Evolutionary conservation across 2,113 vertebrate species (phyloP).

Genomic region (Bettongia penicillata): DNA sequence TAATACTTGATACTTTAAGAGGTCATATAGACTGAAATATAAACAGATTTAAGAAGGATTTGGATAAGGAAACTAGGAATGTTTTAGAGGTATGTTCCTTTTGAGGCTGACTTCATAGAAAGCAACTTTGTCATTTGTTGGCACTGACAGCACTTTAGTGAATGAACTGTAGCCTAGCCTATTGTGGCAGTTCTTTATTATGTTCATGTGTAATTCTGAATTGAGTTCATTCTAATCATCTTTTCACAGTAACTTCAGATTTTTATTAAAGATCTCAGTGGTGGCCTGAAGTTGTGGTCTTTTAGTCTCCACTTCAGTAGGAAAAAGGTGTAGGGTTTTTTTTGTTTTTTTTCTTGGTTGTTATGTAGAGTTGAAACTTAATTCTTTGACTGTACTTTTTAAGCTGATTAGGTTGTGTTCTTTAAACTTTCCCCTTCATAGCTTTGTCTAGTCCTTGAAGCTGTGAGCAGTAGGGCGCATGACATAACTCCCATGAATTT

Average conservation of each 20-base stretch:
- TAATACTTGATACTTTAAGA: neutral
- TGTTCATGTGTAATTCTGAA: conserved; percentile 32
- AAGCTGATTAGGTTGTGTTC: conserved; percentile 26
- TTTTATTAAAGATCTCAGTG: conserved; percentile 46
- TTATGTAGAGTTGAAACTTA: conserved; percentile 42
- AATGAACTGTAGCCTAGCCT: conserved; percentile 3
- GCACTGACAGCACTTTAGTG: neutral
- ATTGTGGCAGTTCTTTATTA: conserved; percentile 45
- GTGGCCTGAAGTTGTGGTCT: conserved; percentile 36
- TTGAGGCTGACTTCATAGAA: neutral
- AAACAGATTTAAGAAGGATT: neutral
- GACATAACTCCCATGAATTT: conserved; percentile 38
- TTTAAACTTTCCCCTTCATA: conserved; percentile 42
- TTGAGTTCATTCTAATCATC: conserved; percentile 25
- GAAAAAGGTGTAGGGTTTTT: neutral
- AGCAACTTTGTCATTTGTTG: neutral
- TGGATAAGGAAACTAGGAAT: neutral
- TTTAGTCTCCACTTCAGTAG: conserved; percentile 35
- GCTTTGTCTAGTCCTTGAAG: neutral
- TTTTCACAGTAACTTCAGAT: conserved; percentile 44
- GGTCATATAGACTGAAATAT: neutral
- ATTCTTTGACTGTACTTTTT: conserved; percentile 49
- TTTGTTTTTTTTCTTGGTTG: neutral
- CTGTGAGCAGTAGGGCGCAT: conserved; percentile 21
- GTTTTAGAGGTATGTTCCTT: neutral